Evolutionary conservation across 2,888 invertebrate species (phyloP).

Genomic region (Drosophila nigricruria): DNA sequence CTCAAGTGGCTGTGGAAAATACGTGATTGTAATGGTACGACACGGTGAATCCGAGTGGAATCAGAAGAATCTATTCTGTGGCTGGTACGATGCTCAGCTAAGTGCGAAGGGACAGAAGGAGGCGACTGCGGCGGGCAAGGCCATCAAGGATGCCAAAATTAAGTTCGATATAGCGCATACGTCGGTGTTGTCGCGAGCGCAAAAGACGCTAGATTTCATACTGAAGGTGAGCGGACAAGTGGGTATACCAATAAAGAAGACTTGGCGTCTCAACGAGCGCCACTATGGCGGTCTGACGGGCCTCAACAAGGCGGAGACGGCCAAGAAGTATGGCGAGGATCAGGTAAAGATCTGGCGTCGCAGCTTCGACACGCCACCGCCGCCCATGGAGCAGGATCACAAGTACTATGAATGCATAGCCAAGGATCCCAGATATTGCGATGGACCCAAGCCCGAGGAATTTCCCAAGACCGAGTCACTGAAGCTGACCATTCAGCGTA

Average conservation of each 20-base stretch:
- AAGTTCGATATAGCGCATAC: constrained; percentile 93
- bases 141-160: constrained; percentile 90
- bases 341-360: constrained; percentile 94
- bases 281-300: constrained; percentile 95
- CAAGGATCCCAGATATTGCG: constrained; percentile 90
- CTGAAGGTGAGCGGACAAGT: constrained; percentile 89
- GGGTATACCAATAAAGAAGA: constrained; percentile 89
- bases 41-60: constrained; percentile 93
- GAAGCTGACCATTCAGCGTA: constrained; percentile 92
- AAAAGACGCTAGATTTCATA: constrained; percentile 90
- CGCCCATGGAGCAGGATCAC: constrained; percentile 92
- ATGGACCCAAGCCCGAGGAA: constrained; percentile 90
- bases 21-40: constrained; percentile 90
- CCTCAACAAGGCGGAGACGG: constrained; percentile 94
- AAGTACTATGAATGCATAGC: constrained; percentile 91
- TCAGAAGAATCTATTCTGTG: constrained; percentile 90
- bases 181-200: constrained; percentile 92
- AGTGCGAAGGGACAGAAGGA: constrained; percentile 87
- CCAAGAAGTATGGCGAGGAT: constrained; percentile 93
- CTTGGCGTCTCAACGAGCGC: constrained; percentile 94
- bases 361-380: constrained; percentile 94
- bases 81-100: constrained; percentile 90
- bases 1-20: constrained; percentile 78
- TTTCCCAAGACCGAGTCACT: constrained; percentile 94
- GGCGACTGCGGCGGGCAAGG: constrained; percentile 89